Evolutionary conservation across 1,140 invertebrate species (phyloP), one percentile per base, ranked within the genome.

Genomic region (Drosophila nigrodunni): DNA sequence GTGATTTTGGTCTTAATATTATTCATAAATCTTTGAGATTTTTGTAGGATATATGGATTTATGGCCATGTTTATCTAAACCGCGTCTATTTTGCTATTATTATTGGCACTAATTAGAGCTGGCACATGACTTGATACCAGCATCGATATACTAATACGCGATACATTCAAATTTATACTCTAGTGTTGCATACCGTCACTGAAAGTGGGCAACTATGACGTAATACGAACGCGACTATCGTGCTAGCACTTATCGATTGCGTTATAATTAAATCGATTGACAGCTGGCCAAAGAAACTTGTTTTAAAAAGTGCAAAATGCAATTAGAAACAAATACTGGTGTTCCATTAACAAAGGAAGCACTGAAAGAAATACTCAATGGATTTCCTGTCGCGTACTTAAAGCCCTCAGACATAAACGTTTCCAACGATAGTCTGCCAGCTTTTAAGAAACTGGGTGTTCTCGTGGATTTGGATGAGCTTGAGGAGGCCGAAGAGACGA

Each of bases 381-480:
- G 54, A 1, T 54, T 61, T 6, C 61, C 62, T 7, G 44, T 11
- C 5, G 77, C 59, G 0, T 83, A 67, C 8, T 44, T 74, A n/a
- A 71, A 64, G 10, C 49, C 67, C 3, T 46, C 64, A 7, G 39
- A 60, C 25, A 44, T 64, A 0, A 39, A n/a, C 2, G 11, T 44
- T 62, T 0, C 9, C 30, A 9, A 46, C 34, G 0, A 13, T 13
- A 43, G 41, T 3, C 13, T 58, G 10, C 72, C 62, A 2, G 18
- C 50, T 11, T 91, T 70, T 49, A 87, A 68, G 37, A 91, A 91
- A 37, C 67, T 85, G 1, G 90, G 90, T 3, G 80, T 90, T 7
- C 46, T 91, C 1, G 70, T 78, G 3, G 76, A 82, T 37, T 21
- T 57, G 3, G 78, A 88, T 8, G 82, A 85, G 0, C 59, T 78